These are phyloP conservation scores for Choristoneura rosaceana DNA, from an alignment of 2,888 invertebrate species.

Conservation along the genomic window DNA sequence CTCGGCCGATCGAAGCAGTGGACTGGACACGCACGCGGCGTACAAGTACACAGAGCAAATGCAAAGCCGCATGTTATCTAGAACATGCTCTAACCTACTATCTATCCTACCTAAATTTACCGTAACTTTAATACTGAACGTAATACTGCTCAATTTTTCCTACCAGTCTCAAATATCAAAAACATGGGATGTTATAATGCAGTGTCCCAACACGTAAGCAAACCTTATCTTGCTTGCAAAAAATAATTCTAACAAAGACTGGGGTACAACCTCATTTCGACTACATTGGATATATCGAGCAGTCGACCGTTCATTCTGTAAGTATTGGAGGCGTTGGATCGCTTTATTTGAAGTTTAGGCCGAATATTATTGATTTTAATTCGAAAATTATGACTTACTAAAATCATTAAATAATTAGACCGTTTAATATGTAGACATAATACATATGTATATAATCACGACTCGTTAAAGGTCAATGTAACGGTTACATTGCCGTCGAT, in stretches of 20 bases:
- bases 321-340: not conserved
- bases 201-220: not conserved
- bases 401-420: constrained; percentile 31
- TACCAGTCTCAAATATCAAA: constrained; percentile 36
- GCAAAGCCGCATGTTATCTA: constrained; percentile 61
- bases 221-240: not conserved
- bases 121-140: constrained; percentile 60
- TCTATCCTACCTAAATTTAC: constrained; percentile 42
- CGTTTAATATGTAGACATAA: constrained; percentile 18
- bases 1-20: constrained; percentile 24
- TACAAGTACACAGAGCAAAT: constrained; percentile 21
- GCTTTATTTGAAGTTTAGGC: constrained; percentile 30
- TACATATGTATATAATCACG: constrained; percentile 19
- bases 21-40: constrained; percentile 41
- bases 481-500: not conserved
- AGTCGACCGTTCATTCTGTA: constrained; percentile 34
- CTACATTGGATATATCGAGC: constrained; percentile 29
- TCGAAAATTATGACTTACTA: constrained; percentile 15
- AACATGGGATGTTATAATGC: not conserved
- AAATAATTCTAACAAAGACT: not conserved
- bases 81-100: constrained; percentile 50
- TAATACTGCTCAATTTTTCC: constrained; percentile 63
- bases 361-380: constrained; percentile 25
- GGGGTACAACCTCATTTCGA: constrained; percentile 9
- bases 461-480: constrained; percentile 3